Evolutionary conservation across 2,797 vertebrate species (phyloP).

Genomic region (Poeciliopsis gracilis): DNA sequence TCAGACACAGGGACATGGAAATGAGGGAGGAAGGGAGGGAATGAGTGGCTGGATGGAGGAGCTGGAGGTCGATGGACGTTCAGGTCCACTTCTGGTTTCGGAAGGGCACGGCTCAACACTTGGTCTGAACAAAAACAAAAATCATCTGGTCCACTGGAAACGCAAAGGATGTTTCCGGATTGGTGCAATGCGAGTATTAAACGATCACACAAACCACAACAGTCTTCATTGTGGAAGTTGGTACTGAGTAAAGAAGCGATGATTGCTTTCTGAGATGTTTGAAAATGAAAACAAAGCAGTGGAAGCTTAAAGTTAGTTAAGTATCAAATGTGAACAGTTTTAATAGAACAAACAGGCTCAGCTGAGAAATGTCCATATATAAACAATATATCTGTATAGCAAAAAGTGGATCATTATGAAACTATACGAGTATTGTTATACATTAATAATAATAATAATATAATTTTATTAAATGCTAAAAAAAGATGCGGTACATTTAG

Average conservation of each 20-base stretch:
- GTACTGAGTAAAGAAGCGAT: not conserved
- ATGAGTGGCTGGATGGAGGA: not conserved
- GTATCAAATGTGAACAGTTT: not conserved
- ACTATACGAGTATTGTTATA: not conserved
- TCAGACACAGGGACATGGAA: conserved; percentile 42
- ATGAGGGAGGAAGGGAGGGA: not conserved
- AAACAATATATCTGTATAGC: not conserved
- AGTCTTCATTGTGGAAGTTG: not conserved
- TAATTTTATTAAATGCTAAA: not conserved
- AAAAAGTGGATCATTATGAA: not conserved
- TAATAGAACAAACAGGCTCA: not conserved
- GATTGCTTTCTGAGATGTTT: not conserved
- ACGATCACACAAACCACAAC: not conserved
- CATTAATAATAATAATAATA: not conserved
- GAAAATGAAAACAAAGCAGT: not conserved
- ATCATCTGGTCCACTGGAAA: not conserved
- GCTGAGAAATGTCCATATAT: not conserved
- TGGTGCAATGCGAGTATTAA: not conserved
- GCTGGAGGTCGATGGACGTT: conserved; percentile 34
- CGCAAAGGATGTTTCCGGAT: not conserved
- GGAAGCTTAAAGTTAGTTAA: not conserved
- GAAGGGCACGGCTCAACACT: not conserved
- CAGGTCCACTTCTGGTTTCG: conserved; percentile 12
- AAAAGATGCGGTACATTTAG: not conserved
- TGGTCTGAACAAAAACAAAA: not conserved